Evolutionary conservation across 2,888 invertebrate species (phyloP).

Genomic region (Phymatocera aterrima): DNA sequence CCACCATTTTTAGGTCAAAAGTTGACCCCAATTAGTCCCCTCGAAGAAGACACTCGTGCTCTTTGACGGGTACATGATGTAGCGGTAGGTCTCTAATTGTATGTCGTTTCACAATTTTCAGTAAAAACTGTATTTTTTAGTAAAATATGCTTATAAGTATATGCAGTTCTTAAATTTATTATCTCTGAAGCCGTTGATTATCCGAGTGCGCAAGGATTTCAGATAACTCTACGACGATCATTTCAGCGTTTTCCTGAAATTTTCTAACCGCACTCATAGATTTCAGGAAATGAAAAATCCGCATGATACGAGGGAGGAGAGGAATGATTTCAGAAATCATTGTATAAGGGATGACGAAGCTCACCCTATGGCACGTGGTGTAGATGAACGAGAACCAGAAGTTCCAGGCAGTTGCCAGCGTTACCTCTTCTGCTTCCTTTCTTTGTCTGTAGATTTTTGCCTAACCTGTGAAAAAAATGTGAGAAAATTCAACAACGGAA

Average conservation of each 20-base stretch:
- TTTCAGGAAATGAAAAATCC: neutral
- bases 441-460: slow-evolving; percentile 87
- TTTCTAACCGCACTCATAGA: no score
- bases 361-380: slow-evolving; percentile 89
- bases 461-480: slow-evolving; percentile 80
- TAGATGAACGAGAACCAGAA: slow-evolving; percentile 88
- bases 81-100: slow-evolving; percentile 5
- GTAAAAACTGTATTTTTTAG: no score
- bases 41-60: slow-evolving; percentile 10
- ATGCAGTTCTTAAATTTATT: no score
- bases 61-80: neutral
- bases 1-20: slow-evolving; percentile 1
- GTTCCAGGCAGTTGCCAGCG: slow-evolving; percentile 90
- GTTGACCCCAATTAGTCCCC: slow-evolving; percentile 36
- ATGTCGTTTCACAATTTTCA: neutral
- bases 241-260: no score
- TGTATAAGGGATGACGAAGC: slow-evolving; percentile 48
- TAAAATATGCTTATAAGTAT: no score
- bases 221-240: no score
- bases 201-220: neutral
- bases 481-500: no score
- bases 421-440: slow-evolving; percentile 91
- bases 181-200: no score
- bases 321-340: no score
- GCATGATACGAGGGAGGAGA: slow-evolving; percentile 7